Conservation (phyloP, 2,888 invertebrate genomes). For the Bombylius major region DNA sequence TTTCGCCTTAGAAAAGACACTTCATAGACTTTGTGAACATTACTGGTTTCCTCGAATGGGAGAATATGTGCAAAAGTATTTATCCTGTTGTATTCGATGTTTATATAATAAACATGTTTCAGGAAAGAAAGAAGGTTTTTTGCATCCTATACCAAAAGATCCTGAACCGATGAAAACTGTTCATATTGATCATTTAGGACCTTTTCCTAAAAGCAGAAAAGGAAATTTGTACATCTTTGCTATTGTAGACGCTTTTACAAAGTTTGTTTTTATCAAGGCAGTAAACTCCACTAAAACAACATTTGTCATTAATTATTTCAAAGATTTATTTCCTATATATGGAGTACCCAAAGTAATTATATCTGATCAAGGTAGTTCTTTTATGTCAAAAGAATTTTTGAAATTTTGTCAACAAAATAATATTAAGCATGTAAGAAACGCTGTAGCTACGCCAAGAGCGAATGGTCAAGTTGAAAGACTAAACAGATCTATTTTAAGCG, state of each 20-base stretch:
- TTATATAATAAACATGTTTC: background rate
- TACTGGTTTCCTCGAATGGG: conserved; percentile 1
- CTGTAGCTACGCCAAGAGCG: too few species aligned
- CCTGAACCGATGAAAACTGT: background rate
- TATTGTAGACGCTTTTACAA: background rate
- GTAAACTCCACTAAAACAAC: background rate
- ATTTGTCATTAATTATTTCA: background rate
- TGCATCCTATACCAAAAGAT: background rate
- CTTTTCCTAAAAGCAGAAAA: background rate
- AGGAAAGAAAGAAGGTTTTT: background rate
- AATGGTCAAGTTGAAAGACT: too few species aligned
- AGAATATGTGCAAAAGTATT: conserved; percentile 1
- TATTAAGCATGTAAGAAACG: too few species aligned
- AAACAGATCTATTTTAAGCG: too few species aligned
- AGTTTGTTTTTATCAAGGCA: background rate
- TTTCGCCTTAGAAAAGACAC: background rate
- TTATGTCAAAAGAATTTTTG: background rate
- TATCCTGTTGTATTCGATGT: background rate
- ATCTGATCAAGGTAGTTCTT: background rate
- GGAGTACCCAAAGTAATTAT: background rate
- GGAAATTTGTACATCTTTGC: background rate
- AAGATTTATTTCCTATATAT: background rate
- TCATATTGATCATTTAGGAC: background rate
- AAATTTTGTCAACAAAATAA: background rate
- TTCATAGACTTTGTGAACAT: background rate